phyloP scores from a whole-genome alignment of 2,888 invertebrate genomes.

The Alentia gelatinosa region DNA sequence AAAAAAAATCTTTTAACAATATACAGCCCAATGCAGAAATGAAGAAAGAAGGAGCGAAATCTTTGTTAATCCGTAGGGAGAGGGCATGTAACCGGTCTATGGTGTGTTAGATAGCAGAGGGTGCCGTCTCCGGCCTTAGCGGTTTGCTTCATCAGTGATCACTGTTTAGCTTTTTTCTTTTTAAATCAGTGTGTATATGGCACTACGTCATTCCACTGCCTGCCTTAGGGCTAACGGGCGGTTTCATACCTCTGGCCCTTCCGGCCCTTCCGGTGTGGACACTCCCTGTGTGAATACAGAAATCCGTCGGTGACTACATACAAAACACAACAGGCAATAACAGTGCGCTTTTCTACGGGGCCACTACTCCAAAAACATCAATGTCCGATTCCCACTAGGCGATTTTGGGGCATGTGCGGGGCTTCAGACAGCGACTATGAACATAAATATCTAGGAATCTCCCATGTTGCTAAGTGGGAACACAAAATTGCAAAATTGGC shows the following conservation, averaged over 20 bases:
- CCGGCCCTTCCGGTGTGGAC: slow-evolving; percentile 7
- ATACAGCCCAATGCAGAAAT: not conserved
- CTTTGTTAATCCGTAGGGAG: not conserved
- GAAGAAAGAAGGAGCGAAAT: not conserved
- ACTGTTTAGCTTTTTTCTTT: not conserved
- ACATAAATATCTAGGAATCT: too few species aligned
- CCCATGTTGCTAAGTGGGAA: too few species aligned
- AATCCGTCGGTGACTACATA: slow-evolving; percentile 5
- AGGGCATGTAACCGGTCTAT: not conserved
- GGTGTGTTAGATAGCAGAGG: not conserved
- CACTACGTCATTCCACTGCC: not conserved
- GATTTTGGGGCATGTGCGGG: too few species aligned
- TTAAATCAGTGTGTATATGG: not conserved
- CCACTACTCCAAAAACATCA: too few species aligned
- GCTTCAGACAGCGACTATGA: too few species aligned
- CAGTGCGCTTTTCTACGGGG: too few species aligned
- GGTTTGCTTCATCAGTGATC: too few species aligned
- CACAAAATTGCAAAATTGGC: too few species aligned
- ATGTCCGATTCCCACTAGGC: too few species aligned
- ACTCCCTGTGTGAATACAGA: slow-evolving; percentile 20
- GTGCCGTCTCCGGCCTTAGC: not conserved
- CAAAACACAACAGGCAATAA: not conserved
- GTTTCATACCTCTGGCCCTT: slow-evolving; percentile 38
- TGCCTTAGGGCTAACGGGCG: not conserved
- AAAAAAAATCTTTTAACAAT: too few species aligned